Evolutionary conservation across 2,113 vertebrate species (phyloP).

Genomic region (Ceyx melanurus): DNA sequence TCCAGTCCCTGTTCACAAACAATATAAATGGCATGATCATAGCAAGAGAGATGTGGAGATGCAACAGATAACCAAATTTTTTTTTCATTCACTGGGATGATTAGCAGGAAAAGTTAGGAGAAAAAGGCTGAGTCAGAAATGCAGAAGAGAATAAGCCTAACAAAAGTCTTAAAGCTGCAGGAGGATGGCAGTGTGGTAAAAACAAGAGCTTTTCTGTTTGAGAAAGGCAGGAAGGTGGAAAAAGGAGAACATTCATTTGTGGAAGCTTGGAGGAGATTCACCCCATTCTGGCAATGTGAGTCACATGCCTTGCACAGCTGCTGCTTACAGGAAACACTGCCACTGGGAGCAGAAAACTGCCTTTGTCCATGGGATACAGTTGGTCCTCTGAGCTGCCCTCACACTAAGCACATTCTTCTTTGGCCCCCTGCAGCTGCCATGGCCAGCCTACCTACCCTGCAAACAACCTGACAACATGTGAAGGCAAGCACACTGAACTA

Average conservation of each 20-base stretch:
- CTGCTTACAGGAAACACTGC: background rate
- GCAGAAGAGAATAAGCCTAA: background rate
- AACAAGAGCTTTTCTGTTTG: background rate
- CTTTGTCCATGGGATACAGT: background rate
- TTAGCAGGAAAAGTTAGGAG: background rate
- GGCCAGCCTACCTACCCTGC: background rate
- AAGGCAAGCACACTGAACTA: background rate
- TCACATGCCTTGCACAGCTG: background rate
- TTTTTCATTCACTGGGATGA: background rate
- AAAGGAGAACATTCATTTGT: background rate
- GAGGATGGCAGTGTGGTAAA: background rate
- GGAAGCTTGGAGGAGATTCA: background rate
- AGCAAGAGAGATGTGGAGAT: background rate
- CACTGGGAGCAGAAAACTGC: background rate
- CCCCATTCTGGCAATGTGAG: background rate
- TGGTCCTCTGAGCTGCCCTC: background rate
- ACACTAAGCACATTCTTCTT: background rate
- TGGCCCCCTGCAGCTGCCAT: background rate
- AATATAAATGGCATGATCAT: background rate
- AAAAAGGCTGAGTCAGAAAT: background rate
- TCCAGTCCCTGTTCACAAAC: background rate
- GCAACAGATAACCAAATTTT: background rate
- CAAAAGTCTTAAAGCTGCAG: background rate
- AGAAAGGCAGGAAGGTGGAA: background rate
- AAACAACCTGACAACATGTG: background rate